Evolutionary conservation across 2,113 vertebrate species (phyloP).

Genomic region (Salvator merianae): DNA sequence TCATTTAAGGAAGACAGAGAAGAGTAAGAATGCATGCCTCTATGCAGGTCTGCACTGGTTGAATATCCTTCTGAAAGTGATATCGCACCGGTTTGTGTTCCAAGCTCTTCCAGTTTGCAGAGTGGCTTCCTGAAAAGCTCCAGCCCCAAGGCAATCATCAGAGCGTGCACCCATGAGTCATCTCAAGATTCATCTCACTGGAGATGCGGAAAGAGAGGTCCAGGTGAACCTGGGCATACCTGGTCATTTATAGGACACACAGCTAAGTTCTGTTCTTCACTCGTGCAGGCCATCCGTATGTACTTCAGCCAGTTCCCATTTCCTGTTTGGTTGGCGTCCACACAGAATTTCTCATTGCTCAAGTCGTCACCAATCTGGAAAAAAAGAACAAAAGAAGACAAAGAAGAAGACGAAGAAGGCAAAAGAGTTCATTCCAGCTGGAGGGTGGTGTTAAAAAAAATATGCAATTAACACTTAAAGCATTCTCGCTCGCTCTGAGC

Average conservation of each 20-base stretch:
- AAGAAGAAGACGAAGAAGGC: too few species aligned
- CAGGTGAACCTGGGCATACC: conserved; percentile 72
- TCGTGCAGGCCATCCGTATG: conserved; percentile 86
- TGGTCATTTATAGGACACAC: conserved; percentile 91
- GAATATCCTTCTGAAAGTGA: too few species aligned
- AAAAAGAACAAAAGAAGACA: neutral
- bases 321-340: conserved; percentile 76
- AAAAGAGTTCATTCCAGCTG: too few species aligned
- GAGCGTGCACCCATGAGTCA: neutral
- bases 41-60: too few species aligned
- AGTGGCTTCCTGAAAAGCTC: too few species aligned
- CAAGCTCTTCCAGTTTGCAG: neutral
- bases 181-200: neutral
- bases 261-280: conserved; percentile 89
- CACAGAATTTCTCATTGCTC: conserved; percentile 85
- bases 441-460: too few species aligned
- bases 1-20: too few species aligned
- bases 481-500: too few species aligned
- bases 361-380: conserved; percentile 89
- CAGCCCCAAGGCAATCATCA: neutral
- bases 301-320: conserved; percentile 93
- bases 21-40: too few species aligned
- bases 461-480: too few species aligned
- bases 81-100: too few species aligned
- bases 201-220: neutral